Evolutionary conservation across 2,113 vertebrate genomes (phyloP), one percentile per base, ranked within the genome.

Genomic region (Cyprinodon variegatus): DNA sequence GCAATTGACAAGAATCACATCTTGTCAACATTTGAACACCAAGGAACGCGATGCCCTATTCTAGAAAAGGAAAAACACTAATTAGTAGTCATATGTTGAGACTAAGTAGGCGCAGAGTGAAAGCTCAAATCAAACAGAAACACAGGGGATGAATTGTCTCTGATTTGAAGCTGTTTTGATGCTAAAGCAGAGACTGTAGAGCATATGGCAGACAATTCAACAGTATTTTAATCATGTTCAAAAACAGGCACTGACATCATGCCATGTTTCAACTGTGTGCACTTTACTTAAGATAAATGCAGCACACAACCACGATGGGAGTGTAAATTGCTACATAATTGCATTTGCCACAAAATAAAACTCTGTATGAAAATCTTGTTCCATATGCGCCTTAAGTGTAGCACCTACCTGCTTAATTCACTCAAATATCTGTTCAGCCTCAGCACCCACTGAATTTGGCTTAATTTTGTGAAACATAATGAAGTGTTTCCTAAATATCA

Each of bases 161-260:
- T 87, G 69, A 86, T 90, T 83, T 78, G 13, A 68, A 87, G 71
- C 68, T 71, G 76, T 84, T 85, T 83, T 78, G 75, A 86, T 83
- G 57, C 77, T 77, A 85, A 89, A 88, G 86, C 90, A 90, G 83
- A 92, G 83, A 82, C 8, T 76, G 70, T 70, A 76, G 63, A 89
- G 77, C 94, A 94, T 94, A 91, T 93, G 92, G 93, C 82, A 81
- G 81, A 85, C 68, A 76, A 79, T 90, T 90, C 81, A 78, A 61
- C 72, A 38, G 71, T 87, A 75, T 88, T 91, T 88, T 85, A 72
- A 91, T 88, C 74, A 82, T 71, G 76, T 92, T 88, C 89, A 86
- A 88, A 88, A 91, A 91, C 50, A 64, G 67, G 80, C 83, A 81
- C 77, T 70, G 86, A 90, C 63, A 74, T 70, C 57, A 84, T 83